These are phyloP conservation scores for Nephrotoma guestfalica DNA, from an alignment of 2,888 invertebrate genomes.

Conservation along the genomic window DNA sequence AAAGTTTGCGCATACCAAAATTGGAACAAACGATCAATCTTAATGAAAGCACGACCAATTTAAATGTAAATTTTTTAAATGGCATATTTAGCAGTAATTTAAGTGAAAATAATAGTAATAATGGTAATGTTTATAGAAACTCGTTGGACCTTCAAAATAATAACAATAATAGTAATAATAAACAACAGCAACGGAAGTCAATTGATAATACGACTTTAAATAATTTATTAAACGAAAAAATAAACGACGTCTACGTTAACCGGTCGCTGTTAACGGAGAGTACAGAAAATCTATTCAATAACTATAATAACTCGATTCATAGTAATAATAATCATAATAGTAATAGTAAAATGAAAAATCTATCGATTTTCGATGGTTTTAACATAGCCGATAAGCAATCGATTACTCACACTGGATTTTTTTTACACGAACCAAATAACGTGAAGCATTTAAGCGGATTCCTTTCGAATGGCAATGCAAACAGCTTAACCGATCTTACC, in stretches of 20 bases:
- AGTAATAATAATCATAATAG: not conserved
- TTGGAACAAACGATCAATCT: not conserved
- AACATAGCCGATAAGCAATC: not conserved
- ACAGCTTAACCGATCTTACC: slow-evolving; percentile 5
- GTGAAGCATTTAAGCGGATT: not conserved
- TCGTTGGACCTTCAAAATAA: slow-evolving; percentile 7
- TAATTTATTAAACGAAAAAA: slow-evolving; percentile 11
- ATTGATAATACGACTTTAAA: not conserved
- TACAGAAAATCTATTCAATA: not conserved
- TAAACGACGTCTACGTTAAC: slow-evolving; percentile 16
- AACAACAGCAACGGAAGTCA: not conserved
- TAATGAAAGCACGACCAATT: not conserved
- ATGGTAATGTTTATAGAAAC: slow-evolving; percentile 7
- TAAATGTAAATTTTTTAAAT: slow-evolving; percentile 4
- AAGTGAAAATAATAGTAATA: slow-evolving; percentile 6
- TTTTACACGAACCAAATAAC: slow-evolving; percentile 13
- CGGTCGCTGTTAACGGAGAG: slow-evolving; percentile 8
- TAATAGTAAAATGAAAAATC: slow-evolving; percentile 8
- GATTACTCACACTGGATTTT: slow-evolving; percentile 13
- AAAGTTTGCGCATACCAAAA: not conserved
- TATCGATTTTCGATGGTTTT: slow-evolving; percentile 11
- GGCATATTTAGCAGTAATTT: not conserved
- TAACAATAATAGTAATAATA: not conserved
- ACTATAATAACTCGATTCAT: not conserved
- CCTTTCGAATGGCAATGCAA: slow-evolving; percentile 8